Evolutionary conservation across 2,113 vertebrate species (phyloP).

Genomic region (Thalassarche chlororhynchos): DNA sequence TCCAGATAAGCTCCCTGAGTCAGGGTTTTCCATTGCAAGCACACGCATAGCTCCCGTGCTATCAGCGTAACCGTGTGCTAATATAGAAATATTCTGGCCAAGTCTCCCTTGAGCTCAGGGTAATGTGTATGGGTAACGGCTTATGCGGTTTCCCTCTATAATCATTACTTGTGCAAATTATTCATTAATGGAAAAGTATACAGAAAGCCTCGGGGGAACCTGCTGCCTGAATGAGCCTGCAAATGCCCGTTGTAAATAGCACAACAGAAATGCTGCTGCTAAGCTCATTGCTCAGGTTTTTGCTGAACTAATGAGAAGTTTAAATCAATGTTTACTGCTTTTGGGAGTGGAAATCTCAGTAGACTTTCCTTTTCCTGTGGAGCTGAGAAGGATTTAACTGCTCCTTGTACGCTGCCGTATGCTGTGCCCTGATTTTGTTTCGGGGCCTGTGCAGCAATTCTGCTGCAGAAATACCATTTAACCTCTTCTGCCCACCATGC

Average conservation of each 20-base stretch:
- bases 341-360: background rate
- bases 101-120: background rate
- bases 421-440: background rate
- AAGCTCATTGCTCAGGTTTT: background rate
- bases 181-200: background rate
- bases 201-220: background rate
- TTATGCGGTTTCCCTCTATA: background rate
- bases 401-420: rapidly evolving
- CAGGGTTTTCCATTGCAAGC: rapidly evolving
- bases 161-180: constrained; percentile 18
- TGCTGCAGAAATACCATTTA: background rate
- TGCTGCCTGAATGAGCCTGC: background rate
- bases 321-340: background rate
- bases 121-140: background rate
- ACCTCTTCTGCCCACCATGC: background rate
- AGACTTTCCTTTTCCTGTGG: background rate
- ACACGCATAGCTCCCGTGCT: rapidly evolving
- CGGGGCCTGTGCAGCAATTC: background rate
- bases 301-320: background rate
- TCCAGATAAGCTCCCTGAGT: rapidly evolving
- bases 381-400: background rate
- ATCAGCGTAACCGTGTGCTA: background rate
- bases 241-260: background rate
- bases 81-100: background rate
- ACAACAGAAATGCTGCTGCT: background rate